These are phyloP conservation scores for Gopherus evgoodei DNA, from an alignment of 2,113 vertebrate species.

Conservation along the genomic window DNA sequence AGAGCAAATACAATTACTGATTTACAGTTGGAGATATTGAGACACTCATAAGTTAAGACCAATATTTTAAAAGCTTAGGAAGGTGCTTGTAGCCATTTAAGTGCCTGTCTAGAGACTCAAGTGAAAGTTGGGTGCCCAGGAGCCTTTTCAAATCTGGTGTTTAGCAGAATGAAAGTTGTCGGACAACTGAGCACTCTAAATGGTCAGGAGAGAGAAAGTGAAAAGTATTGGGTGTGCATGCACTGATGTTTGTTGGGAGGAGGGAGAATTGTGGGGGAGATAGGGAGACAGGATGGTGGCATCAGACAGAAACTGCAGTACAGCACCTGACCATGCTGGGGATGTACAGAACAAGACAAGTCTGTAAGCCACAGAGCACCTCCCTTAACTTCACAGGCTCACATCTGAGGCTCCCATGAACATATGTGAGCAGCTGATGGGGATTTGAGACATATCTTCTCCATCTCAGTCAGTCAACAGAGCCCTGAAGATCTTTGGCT, in stretches of 20 bases:
- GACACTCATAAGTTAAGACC: background rate
- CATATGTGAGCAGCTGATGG: background rate
- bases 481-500: background rate
- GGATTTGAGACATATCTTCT: fast-evolving
- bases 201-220: background rate
- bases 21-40: fast-evolving
- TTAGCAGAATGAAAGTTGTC: background rate
- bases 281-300: background rate
- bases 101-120: background rate
- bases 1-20: background rate
- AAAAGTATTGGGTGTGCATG: background rate
- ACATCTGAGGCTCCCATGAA: background rate
- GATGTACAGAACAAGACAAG: background rate
- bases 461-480: background rate
- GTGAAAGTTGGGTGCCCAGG: background rate
- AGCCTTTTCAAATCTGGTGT: background rate
- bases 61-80: background rate
- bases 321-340: background rate
- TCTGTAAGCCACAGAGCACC: background rate
- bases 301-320: background rate
- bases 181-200: background rate
- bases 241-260: background rate
- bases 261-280: fast-evolving
- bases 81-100: background rate
- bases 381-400: background rate